Conservation (phyloP, 2,113 vertebrate genomes). For the Progne subis region DNA sequence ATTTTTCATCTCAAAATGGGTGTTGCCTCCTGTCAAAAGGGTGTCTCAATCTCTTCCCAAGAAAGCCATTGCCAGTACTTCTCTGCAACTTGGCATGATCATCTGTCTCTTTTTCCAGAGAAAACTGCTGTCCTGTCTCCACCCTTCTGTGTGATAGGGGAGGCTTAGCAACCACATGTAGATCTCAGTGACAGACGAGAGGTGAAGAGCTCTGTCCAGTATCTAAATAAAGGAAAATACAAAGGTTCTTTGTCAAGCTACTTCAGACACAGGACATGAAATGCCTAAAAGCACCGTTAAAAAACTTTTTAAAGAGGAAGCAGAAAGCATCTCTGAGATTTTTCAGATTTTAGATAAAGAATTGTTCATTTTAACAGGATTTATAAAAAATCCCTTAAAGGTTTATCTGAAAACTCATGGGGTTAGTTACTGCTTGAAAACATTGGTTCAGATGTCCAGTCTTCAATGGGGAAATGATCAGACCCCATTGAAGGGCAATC, state of each 20-base stretch:
- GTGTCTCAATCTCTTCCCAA: conserved; percentile 9
- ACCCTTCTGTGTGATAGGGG: conserved; percentile 30
- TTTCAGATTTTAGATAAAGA: background rate
- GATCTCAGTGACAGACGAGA: background rate
- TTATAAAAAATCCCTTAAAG: background rate
- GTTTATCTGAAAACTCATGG: background rate
- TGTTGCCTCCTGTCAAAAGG: conserved; percentile 40
- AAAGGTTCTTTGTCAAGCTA: background rate
- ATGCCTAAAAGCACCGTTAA: background rate
- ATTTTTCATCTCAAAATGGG: conserved; percentile 1
- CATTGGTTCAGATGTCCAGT: background rate
- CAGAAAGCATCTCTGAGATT: background rate
- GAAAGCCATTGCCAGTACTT: conserved; percentile 33
- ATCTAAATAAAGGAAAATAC: background rate
- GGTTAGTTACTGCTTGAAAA: background rate
- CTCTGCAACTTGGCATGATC: conserved; percentile 3
- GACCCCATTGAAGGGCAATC: background rate
- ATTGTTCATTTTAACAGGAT: background rate
- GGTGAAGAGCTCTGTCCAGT: background rate
- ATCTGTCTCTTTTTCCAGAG: conserved; percentile 30
- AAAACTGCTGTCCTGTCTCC: conserved; percentile 48
- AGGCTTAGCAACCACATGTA: background rate
- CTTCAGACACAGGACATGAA: background rate
- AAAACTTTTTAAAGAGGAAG: background rate
- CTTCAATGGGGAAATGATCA: background rate